Evolutionary conservation across 2,797 vertebrate genomes (phyloP).

Genomic region (Muscicapa striata): DNA sequence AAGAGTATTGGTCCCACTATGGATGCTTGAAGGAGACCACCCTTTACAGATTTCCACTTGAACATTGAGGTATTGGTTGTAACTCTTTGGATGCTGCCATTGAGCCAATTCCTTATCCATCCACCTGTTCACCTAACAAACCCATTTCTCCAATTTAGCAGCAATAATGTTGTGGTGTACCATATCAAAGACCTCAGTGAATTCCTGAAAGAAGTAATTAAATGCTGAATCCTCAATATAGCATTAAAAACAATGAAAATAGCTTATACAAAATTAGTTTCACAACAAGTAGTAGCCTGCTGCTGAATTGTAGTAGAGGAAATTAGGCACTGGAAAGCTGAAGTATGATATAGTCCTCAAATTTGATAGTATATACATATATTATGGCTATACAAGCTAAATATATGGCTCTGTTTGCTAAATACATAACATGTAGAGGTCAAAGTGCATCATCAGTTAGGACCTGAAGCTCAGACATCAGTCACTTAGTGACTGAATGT

Average conservation of each 20-base stretch:
- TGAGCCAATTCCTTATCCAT: fast-evolving
- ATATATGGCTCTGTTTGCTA: neutral
- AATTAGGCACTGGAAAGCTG: neutral
- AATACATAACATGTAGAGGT: neutral
- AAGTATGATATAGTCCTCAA: neutral
- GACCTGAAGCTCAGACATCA: neutral
- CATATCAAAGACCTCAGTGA: neutral
- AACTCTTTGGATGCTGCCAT: neutral
- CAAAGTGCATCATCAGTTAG: neutral
- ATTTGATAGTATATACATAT: no score
- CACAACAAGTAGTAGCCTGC: neutral
- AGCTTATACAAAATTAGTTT: neutral
- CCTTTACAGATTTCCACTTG: neutral
- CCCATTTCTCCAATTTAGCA: neutral
- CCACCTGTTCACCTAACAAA: neutral
- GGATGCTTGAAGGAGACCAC: neutral
- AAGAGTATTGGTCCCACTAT: neutral
- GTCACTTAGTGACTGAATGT: neutral
- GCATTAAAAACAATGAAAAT: neutral
- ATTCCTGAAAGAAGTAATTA: neutral
- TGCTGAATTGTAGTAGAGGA: neutral
- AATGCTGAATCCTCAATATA: neutral
- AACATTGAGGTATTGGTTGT: neutral
- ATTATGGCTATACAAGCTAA: neutral
- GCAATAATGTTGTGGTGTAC: neutral